Conservation (phyloP, 2,888 invertebrate genomes). For the Sminthurinus aureus region DNA sequence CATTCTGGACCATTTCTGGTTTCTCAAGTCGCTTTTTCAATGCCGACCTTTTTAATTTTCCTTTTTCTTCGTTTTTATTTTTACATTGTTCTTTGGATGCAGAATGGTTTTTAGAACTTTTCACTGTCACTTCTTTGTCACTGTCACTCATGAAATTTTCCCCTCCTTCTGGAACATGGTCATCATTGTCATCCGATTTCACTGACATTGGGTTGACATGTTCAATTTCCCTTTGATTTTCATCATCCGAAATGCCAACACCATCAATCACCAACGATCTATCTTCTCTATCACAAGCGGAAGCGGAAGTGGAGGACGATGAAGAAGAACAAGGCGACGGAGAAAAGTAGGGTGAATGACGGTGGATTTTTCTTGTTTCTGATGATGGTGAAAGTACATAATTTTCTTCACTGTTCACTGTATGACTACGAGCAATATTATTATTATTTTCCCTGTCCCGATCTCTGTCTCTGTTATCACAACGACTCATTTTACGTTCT, state of each 20-base stretch:
- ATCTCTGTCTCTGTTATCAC: too few relatives aligned
- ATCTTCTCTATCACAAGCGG: too few relatives aligned
- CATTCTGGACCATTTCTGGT: too few relatives aligned
- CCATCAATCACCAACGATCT: too few relatives aligned
- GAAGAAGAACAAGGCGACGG: not conserved
- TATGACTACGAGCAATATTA: not conserved
- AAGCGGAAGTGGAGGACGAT: too few relatives aligned
- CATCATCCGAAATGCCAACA: too few relatives aligned
- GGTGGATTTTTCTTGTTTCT: too few relatives aligned
- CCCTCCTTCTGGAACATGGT: too few relatives aligned
- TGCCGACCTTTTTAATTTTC: not conserved
- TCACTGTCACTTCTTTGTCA: not conserved
- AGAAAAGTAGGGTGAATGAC: not conserved
- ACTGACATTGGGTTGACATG: not conserved
- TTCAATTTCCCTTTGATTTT: too few relatives aligned
- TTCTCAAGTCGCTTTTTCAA: not conserved
- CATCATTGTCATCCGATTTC: not conserved
- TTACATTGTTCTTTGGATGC: not conserved
- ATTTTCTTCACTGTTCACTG: too few relatives aligned
- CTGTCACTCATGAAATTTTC: not conserved
- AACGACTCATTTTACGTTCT: not conserved
- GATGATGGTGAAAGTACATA: too few relatives aligned
- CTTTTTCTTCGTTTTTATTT: not conserved
- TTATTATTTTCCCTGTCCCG: not conserved
- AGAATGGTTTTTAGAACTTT: not conserved